Evolutionary conservation across 2,113 vertebrate species (phyloP), one percentile per base, ranked within the genome.

Genomic region (Grammomys surdaster): DNA sequence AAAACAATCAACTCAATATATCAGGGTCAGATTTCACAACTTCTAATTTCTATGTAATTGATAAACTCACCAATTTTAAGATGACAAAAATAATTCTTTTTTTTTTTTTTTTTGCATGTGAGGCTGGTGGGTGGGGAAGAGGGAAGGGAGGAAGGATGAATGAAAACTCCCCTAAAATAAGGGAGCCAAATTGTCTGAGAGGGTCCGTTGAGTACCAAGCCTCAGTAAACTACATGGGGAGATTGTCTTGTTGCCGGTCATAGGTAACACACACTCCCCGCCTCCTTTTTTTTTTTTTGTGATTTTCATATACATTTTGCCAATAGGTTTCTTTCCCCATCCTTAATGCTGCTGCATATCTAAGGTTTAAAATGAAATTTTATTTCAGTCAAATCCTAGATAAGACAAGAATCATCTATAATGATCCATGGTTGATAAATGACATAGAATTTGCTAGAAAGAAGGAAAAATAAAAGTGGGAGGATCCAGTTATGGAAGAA

Each of bases 21-120:
- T 97, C 51, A 92, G 10, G 51, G 87, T 63, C 0, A 11, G 56
- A 54, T 94, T 97, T 91, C 87, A 91, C 90, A 96, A 51, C 36
- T 96, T 91, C 36, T 89, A 85, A 72, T 60, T 93, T 51, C 78
- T 78, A 63, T 48, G 33, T 94, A 94, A 95, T 75, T 93, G 72
- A 94, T 91, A 65, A 94, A 96, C 70, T 97, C n/a, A 4, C 65
- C 95, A 95, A 91, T 65, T 77, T 75, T 40, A 26, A 69, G 67
- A 48, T 36, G 40, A 36, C 40, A 92, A 77, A 85, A 91, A 88
- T 88, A 85, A 76, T 75, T 31, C 11, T 90, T 40, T 56, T 33
- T 17, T 31, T 11, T 90, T 90, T 56, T 33, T 17, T 19, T 40
- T 88, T 72, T 72, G 6, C n/a, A 56, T 77, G 6, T 31, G 31